phyloP scores from a whole-genome alignment of 2,888 invertebrate genomes.

The Nebria brevicollis region DNA sequence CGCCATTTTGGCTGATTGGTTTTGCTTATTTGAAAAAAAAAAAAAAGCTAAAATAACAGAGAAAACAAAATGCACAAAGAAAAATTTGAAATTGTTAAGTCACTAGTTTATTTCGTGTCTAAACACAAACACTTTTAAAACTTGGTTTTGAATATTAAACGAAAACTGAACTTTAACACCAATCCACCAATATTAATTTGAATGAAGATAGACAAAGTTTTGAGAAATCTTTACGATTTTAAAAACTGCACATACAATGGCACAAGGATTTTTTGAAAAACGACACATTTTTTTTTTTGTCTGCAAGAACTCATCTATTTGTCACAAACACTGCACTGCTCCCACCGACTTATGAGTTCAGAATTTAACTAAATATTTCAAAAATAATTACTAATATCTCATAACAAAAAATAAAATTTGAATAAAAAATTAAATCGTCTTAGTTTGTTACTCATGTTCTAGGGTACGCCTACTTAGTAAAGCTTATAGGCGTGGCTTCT shows the following conservation, averaged over 20 bases:
- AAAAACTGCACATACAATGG: constrained; percentile 43
- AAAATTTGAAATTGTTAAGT: constrained; percentile 7
- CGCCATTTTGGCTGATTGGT: constrained; percentile 43
- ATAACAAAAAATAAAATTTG: background rate
- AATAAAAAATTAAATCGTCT: too few species aligned
- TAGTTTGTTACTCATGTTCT: too few species aligned
- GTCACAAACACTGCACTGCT: constrained; percentile 49
- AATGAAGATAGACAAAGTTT: constrained; percentile 10
- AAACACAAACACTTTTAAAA: constrained; percentile 35
- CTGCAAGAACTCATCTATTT: constrained; percentile 52
- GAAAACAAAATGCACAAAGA: constrained; percentile 5
- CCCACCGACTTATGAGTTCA: constrained; percentile 16
- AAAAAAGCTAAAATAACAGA: background rate
- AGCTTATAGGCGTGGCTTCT: too few species aligned
- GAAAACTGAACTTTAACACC: constrained; percentile 31
- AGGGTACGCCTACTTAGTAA: too few species aligned
- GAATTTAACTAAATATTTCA: constrained; percentile 18
- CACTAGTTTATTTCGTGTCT: constrained; percentile 20
- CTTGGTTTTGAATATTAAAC: background rate
- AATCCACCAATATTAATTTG: constrained; percentile 36
- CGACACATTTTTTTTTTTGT: constrained; percentile 35
- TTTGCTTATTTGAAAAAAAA: background rate
- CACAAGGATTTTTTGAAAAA: constrained; percentile 45
- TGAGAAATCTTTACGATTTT: background rate
- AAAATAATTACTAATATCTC: background rate